These are phyloP conservation scores for Megaustenia siamemsis DNA, from an alignment of 2,888 invertebrate species.

Conservation along the genomic window DNA sequence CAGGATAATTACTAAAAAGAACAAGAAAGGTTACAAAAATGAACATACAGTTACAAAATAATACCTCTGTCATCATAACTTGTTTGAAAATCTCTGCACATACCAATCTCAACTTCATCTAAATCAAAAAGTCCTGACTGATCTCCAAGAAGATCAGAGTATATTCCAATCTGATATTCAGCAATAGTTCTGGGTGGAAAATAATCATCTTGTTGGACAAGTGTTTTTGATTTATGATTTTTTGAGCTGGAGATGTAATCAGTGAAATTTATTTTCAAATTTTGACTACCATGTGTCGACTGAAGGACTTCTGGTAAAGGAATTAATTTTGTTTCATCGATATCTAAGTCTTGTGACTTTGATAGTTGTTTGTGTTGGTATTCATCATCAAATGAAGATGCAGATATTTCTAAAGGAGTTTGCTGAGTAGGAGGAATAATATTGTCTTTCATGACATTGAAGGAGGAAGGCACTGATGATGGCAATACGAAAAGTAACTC, in stretches of 20 bases:
- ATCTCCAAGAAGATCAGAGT: not conserved
- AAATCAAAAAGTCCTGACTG: no score
- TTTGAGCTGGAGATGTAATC: no score
- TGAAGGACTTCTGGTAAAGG: not conserved
- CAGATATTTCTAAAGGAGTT: not conserved
- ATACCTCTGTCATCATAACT: not conserved
- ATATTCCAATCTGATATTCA: constrained; percentile 27
- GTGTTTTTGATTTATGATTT: not conserved
- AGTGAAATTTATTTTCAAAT: not conserved
- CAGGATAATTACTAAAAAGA: no score
- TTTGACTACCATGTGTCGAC: not conserved
- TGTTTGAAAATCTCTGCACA: not conserved
- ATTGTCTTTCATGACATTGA: not conserved
- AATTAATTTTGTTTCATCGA: not conserved
- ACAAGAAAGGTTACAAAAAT: no score
- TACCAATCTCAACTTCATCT: not conserved
- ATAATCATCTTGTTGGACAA: not conserved
- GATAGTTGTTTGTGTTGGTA: not conserved
- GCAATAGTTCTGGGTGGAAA: not conserved
- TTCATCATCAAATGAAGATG: not conserved
- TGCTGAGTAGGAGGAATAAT: not conserved
- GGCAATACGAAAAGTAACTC: not conserved
- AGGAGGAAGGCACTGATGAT: no score
- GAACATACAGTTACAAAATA: no score
- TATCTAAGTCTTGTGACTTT: not conserved